Base-by-base conservation (phyloP, 2,888 invertebrate species). In the Acleris laterana region DNA sequence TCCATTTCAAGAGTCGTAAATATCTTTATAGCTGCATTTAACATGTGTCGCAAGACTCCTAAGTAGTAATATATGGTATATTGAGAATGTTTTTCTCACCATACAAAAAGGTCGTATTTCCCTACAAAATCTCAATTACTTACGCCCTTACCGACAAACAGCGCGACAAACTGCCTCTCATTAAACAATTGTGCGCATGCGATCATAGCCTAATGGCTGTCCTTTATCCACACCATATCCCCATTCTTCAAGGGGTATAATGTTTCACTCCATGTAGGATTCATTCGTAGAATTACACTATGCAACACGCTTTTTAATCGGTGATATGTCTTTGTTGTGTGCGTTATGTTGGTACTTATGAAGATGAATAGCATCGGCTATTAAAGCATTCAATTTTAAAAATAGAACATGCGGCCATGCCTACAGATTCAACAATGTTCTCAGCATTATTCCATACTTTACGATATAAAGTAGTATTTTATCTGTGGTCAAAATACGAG, bases 221-320 rank as follows among this genome's bases (percentile, higher is more conserved):
- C 83, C 81, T 88, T 87, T 84, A 87, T 88, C 76, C 83, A 79
- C 74, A 70, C 72, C 75, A 70, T 77, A 80, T 80, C 74, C 74
- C 76, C 74, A 78, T 83, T 83, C 78, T 85, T 80, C 75, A 77
- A 77, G 74, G 66, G 71, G 77, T 84, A 84, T 87, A 83, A 81
- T 83, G 81, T 86, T 87, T 83, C 85, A 81, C 84, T 85, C 77
- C 74, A 78, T 81, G 78, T 78, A 83, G 88, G 84, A 88, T 88
- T 84, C 88, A 89, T 88, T 82, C 80, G 74, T 83, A 82, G 81
- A 85, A 89, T 89, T 88, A 85, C 28, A 49, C 53, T 49, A 44
- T 55, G 60, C 55, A 53, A 60, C 53, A 55, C 42, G 48, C 53
- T 59, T 64, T 64, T 64, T 64, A 60, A 55, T 60, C 64, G 55